Conservation (phyloP, 2,113 vertebrate genomes). For the Ivindomyrus marchei region DNA sequence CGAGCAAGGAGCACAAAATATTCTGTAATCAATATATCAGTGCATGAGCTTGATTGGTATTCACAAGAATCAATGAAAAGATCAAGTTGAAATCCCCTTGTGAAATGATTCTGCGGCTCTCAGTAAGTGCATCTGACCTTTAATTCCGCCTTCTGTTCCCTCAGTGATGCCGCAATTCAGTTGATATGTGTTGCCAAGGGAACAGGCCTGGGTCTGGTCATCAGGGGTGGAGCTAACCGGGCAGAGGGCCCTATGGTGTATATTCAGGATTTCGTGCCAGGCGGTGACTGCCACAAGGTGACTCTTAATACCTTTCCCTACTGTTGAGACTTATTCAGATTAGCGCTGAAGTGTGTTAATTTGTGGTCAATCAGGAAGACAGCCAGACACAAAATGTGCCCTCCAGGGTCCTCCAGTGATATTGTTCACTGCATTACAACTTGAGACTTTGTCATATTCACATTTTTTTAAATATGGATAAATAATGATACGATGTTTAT, state of each 20-base stretch:
- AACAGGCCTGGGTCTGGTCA: constrained; percentile 75
- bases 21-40: constrained; percentile 26
- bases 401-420: background rate
- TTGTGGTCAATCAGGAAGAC: constrained; percentile 1
- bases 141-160: constrained; percentile 32
- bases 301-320: constrained; percentile 11
- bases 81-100: constrained; percentile 17
- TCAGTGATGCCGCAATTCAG: constrained; percentile 73
- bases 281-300: constrained; percentile 90
- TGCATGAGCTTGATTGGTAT: background rate
- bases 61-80: constrained; percentile 20
- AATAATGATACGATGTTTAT: background rate
- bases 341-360: background rate
- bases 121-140: constrained; percentile 39
- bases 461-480: background rate
- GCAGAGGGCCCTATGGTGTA: constrained; percentile 86
- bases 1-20: constrained; percentile 15
- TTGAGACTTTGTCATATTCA: background rate
- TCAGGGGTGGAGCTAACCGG: constrained; percentile 79
- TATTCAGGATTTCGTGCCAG: constrained; percentile 80
- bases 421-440: background rate
- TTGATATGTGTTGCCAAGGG: constrained; percentile 79
- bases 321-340: background rate
- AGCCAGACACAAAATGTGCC: background rate
- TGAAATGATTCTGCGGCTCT: constrained; percentile 35